Conservation (phyloP, 1,140 invertebrate species). For the Orussus abietinus region DNA sequence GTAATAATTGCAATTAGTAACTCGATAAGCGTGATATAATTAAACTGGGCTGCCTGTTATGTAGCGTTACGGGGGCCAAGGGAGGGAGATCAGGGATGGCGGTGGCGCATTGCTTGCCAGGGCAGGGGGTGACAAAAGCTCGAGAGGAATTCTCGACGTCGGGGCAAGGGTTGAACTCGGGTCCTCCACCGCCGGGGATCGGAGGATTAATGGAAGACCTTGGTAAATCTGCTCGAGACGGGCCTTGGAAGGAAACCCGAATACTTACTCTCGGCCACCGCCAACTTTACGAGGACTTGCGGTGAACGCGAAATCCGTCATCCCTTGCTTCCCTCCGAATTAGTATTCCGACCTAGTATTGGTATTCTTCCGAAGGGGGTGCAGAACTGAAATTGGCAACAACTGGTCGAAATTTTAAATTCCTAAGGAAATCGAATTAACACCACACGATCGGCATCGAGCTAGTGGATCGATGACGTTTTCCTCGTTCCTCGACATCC, state of each 20-base stretch:
- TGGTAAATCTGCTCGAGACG: not conserved
- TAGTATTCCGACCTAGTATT: no score
- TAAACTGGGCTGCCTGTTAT: not conserved
- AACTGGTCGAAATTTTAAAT: not conserved
- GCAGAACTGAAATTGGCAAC: no score
- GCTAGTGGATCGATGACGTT: not conserved
- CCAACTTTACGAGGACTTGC: not conserved
- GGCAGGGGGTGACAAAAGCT: constrained; percentile 7
- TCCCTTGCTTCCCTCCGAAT: not conserved
- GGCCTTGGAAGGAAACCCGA: not conserved
- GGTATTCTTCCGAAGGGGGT: no score
- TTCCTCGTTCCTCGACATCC: not conserved
- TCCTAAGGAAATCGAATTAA: not conserved
- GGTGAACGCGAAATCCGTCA: not conserved
- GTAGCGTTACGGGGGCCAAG: constrained; percentile 1
- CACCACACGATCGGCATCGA: not conserved
- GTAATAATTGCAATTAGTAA: constrained; percentile 6
- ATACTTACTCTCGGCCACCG: not conserved
- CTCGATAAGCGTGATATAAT: constrained; percentile 5
- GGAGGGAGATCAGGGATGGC: constrained; percentile 1
- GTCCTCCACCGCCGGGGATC: not conserved
- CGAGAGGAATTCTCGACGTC: constrained; percentile 9
- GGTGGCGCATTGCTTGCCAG: constrained; percentile 9
- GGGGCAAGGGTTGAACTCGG: not conserved
- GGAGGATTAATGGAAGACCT: not conserved